Conservation (phyloP, 2,113 vertebrate genomes). For the Zeus faber region DNA sequence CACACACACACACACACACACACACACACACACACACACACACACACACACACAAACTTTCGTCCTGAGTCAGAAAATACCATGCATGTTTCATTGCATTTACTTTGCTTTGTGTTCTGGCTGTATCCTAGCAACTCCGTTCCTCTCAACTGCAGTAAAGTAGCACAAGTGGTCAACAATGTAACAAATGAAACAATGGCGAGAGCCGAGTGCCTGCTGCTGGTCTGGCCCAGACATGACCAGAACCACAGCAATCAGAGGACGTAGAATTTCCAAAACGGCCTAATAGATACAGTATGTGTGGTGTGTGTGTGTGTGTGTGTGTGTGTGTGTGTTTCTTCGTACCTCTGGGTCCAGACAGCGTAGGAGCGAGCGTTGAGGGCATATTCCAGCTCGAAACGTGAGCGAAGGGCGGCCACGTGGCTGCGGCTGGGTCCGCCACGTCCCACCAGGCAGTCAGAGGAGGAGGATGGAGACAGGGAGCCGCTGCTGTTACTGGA, state of each 20-base stretch:
- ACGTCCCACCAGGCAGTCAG: slow-evolving; percentile 80
- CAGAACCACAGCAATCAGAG: slow-evolving; percentile 1
- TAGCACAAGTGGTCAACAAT: slow-evolving; percentile 23
- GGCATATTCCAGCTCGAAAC: slow-evolving; percentile 88
- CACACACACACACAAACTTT: slow-evolving; percentile 6
- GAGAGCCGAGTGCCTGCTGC: not conserved
- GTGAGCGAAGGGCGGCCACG: slow-evolving; percentile 83
- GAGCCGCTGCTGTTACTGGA: slow-evolving; percentile 95
- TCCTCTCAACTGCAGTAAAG: slow-evolving; percentile 21
- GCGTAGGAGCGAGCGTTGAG: slow-evolving; percentile 79
- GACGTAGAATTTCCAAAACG: not conserved
- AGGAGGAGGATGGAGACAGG: slow-evolving; percentile 88
- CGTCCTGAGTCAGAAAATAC: slow-evolving; percentile 21
- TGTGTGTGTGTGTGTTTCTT: not conserved
- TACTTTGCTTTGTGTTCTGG: slow-evolving; percentile 51
- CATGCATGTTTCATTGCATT: slow-evolving; percentile 69
- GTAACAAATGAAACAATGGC: slow-evolving; percentile 14
- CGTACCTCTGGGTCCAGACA: slow-evolving; percentile 82
- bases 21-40: slow-evolving; percentile 14
- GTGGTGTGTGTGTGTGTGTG: not conserved
- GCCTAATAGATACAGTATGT: too few species aligned
- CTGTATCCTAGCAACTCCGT: slow-evolving; percentile 58
- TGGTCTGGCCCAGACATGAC: slow-evolving; percentile 11
- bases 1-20: slow-evolving; percentile 1
- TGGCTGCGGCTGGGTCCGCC: slow-evolving; percentile 86